Conservation (phyloP, 2,797 vertebrate species). For the Hydrophis major region DNA sequence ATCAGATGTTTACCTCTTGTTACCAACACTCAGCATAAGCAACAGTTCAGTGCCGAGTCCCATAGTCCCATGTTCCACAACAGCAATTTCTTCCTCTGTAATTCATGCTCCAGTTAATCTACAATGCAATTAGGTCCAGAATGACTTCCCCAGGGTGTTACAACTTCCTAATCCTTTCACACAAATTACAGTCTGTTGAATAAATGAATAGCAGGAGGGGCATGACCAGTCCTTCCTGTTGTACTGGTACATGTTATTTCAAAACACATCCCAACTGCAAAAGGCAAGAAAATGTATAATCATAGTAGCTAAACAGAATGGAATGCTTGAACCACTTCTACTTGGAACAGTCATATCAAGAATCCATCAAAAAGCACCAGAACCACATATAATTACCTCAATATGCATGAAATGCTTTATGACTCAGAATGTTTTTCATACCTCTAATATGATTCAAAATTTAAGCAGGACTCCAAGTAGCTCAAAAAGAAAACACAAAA, state of each 20-base stretch:
- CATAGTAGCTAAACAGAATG: neutral
- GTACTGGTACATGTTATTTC: neutral
- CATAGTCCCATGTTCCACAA: neutral
- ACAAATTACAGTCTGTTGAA: neutral
- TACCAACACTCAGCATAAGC: neutral
- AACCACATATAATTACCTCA: neutral
- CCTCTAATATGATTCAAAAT: neutral
- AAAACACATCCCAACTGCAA: neutral
- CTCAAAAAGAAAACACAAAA: neutral
- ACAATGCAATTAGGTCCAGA: neutral
- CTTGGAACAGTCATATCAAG: neutral
- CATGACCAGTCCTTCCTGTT: neutral
- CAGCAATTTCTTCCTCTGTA: neutral
- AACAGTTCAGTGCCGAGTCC: neutral
- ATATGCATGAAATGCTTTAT: neutral
- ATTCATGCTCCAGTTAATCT: neutral
- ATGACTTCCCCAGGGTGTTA: neutral
- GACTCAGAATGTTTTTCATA: neutral
- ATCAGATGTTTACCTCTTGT: neutral
- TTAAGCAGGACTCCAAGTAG: rapidly evolving
- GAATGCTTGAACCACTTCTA: neutral
- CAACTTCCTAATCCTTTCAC: neutral
- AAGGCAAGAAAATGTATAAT: neutral
- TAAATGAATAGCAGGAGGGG: neutral
- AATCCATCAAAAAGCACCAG: neutral